These are phyloP conservation scores for Oxyura jamaicensis DNA, from an alignment of 2,113 vertebrate genomes.

Conservation along the genomic window DNA sequence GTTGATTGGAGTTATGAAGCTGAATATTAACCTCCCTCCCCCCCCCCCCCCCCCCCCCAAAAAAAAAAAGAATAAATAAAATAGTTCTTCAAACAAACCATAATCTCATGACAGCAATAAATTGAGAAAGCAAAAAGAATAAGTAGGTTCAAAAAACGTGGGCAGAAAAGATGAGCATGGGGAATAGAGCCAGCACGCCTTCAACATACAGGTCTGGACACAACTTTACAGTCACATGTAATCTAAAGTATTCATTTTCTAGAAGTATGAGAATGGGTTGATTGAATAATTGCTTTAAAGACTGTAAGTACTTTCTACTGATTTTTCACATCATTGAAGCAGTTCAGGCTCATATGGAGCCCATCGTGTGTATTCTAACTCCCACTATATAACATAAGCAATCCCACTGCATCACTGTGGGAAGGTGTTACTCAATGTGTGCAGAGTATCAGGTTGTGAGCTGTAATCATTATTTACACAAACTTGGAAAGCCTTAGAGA, in stretches of 20 bases:
- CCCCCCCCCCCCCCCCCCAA: no score
- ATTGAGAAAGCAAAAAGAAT: background rate
- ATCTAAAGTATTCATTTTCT: background rate
- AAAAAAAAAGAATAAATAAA: rapidly evolving
- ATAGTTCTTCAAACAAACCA: background rate
- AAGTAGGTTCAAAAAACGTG: background rate
- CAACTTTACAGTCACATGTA: background rate
- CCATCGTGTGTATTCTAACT: background rate
- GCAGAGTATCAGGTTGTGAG: background rate
- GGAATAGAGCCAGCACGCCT: background rate
- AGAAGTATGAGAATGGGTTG: background rate
- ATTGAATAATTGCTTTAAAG: background rate
- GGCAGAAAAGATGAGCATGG: background rate
- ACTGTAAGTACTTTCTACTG: background rate
- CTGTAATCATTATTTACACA: background rate
- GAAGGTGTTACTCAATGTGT: background rate
- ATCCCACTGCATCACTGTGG: background rate
- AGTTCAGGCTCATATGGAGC: background rate
- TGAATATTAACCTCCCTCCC: background rate
- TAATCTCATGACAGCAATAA: background rate
- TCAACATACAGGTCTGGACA: background rate
- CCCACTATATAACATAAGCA: background rate
- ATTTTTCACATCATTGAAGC: background rate
- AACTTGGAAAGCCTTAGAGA: constrained; percentile 8
- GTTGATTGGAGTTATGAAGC: background rate